Conservation (phyloP, 2,113 vertebrate genomes). For the Cyrtonyx montezumae region DNA sequence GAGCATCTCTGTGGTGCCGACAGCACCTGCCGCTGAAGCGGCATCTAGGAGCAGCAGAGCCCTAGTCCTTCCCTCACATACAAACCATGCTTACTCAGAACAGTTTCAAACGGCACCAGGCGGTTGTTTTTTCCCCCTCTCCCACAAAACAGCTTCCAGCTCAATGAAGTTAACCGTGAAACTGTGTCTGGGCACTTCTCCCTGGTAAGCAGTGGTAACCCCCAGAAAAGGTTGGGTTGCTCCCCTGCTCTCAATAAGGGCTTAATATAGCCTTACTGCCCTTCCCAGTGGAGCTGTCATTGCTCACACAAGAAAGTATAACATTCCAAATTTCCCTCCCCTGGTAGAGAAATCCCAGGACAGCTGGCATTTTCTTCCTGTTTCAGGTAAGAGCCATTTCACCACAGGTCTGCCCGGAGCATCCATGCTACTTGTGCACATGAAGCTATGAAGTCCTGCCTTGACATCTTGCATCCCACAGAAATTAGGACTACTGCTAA, state of each 20-base stretch:
- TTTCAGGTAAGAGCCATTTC: background rate
- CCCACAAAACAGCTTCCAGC: background rate
- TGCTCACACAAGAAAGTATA: rapidly evolving
- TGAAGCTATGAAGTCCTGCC: background rate
- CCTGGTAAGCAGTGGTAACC: background rate
- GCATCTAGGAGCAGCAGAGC: background rate
- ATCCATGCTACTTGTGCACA: too few species aligned
- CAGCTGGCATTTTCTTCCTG: background rate
- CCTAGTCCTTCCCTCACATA: background rate
- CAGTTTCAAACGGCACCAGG: background rate
- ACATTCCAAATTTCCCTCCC: background rate
- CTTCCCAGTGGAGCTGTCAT: background rate
- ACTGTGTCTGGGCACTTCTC: background rate
- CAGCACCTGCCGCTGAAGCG: conserved; percentile 33
- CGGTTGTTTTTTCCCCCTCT: background rate
- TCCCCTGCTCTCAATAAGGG: background rate
- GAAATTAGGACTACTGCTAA: background rate
- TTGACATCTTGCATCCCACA: background rate
- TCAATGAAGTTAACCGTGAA: background rate
- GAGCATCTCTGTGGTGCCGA: background rate
- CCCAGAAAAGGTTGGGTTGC: background rate
- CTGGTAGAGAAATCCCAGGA: background rate
- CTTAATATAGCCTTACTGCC: rapidly evolving
- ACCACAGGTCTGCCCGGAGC: too few species aligned
- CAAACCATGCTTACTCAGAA: background rate